phyloP scores from a whole-genome alignment of 1,140 invertebrate genomes.

The Camponotus vicinus region DNA sequence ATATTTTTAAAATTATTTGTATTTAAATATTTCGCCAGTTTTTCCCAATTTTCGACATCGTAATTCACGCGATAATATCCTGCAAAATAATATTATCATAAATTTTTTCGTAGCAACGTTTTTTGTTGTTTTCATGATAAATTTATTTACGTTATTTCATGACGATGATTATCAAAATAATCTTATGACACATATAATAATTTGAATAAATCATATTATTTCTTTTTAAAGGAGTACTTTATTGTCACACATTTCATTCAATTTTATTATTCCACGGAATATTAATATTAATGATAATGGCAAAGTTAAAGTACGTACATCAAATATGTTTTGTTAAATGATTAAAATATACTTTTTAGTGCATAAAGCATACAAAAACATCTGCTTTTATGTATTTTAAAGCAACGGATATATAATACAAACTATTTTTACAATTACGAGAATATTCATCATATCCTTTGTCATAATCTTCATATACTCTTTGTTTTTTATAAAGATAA shows the following conservation, averaged over 20 bases:
- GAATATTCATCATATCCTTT: neutral
- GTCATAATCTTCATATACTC: neutral
- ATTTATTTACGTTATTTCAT: neutral
- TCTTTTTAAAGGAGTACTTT: neutral
- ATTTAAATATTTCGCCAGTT: conserved; percentile 75
- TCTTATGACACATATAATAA: neutral
- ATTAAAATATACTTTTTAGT: neutral
- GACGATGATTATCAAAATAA: neutral
- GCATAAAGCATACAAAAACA: neutral
- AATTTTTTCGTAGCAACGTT: neutral
- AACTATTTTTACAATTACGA: neutral
- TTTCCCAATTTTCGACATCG: conserved; percentile 83
- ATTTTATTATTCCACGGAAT: neutral
- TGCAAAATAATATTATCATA: conserved; percentile 61
- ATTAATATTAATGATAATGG: neutral
- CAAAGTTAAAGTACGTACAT: neutral
- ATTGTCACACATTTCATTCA: neutral
- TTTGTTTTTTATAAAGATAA: neutral
- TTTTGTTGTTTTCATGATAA: neutral
- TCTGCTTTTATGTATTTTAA: neutral
- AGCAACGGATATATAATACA: neutral
- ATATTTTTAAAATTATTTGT: conserved; percentile 73
- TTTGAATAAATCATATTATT: neutral
- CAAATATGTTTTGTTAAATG: conserved; percentile 6
- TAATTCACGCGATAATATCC: conserved; percentile 87